These are phyloP conservation scores for Troides aeacus DNA, from an alignment of 2,888 invertebrate species.

Conservation along the genomic window DNA sequence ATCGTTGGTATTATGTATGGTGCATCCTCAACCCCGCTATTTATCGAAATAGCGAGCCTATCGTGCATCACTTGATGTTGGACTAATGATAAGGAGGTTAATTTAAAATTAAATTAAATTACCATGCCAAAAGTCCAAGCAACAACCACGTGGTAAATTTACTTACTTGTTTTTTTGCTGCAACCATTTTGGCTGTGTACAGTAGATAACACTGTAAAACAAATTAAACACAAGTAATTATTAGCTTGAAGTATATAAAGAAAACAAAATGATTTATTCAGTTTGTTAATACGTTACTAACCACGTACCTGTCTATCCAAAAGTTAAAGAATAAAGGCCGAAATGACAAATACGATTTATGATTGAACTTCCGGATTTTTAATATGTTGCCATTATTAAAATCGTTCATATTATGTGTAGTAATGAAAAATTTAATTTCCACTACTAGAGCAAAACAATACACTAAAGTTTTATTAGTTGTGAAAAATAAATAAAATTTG, in stretches of 20 bases:
- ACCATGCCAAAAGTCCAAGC: conserved; percentile 54
- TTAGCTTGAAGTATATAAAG: neutral
- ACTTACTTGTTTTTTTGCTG: conserved; percentile 91
- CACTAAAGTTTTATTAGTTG: too few species aligned
- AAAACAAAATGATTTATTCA: neutral
- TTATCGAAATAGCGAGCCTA: conserved; percentile 67
- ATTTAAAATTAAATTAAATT: conserved; percentile 42
- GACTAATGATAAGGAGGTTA: conserved; percentile 49
- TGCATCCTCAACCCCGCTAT: conserved; percentile 70
- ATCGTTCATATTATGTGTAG: too few species aligned
- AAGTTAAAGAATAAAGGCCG: conserved; percentile 17
- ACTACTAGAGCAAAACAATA: too few species aligned
- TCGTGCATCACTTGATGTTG: conserved; percentile 62
- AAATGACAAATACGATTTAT: neutral
- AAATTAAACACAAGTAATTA: neutral
- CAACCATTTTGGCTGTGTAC: conserved; percentile 83
- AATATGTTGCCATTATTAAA: too few species aligned
- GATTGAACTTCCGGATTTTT: too few species aligned
- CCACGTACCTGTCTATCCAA: conserved; percentile 15
- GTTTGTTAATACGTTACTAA: neutral
- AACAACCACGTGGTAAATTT: conserved; percentile 46
- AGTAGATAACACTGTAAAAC: conserved; percentile 43
- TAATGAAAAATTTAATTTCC: too few species aligned
- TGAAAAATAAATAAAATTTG: too few species aligned
- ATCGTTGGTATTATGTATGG: conserved; percentile 43